Conservation (phyloP, 2,113 vertebrate genomes). For the Strix aluco region DNA sequence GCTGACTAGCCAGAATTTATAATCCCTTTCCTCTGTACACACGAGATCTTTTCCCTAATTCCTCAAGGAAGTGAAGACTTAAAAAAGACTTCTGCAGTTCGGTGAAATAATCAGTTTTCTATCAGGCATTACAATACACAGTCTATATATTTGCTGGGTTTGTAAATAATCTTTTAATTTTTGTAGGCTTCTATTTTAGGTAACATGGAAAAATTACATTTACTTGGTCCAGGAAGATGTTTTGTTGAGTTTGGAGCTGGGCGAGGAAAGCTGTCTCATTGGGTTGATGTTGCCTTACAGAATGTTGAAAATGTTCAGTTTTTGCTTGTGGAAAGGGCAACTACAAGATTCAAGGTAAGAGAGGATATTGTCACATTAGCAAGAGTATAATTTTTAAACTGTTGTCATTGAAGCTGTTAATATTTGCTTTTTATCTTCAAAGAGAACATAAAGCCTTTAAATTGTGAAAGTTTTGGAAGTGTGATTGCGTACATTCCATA, state of each 20-base stretch:
- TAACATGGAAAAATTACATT: constrained; percentile 86
- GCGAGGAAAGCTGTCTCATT: constrained; percentile 93
- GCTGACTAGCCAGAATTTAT: neutral
- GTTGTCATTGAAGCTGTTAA: neutral
- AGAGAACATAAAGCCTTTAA: neutral
- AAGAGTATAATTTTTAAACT: neutral
- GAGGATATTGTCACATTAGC: neutral
- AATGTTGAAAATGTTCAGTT: constrained; percentile 80
- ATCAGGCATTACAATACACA: neutral
- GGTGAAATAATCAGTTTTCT: constrained; percentile 2
- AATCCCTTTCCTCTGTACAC: neutral
- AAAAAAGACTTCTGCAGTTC: neutral
- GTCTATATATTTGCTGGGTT: neutral
- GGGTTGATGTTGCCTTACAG: constrained; percentile 89
- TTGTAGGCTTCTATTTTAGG: constrained; percentile 93
- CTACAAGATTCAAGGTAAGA: constrained; percentile 92
- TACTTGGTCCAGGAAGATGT: constrained; percentile 86
- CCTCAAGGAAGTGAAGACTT: neutral
- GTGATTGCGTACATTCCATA: neutral
- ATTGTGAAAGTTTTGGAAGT: neutral
- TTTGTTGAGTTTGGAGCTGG: constrained; percentile 97
- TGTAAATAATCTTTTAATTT: constrained; percentile 60
- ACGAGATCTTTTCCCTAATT: neutral
- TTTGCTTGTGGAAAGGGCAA: constrained; percentile 91
- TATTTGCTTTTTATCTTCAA: neutral